A percentile compares a stretch with the other conserved stretches of the same genome.
Evolutionary conservation across 2,888 invertebrate genomes (phyloP).

Genomic region (Fragum sueziense): DNA sequence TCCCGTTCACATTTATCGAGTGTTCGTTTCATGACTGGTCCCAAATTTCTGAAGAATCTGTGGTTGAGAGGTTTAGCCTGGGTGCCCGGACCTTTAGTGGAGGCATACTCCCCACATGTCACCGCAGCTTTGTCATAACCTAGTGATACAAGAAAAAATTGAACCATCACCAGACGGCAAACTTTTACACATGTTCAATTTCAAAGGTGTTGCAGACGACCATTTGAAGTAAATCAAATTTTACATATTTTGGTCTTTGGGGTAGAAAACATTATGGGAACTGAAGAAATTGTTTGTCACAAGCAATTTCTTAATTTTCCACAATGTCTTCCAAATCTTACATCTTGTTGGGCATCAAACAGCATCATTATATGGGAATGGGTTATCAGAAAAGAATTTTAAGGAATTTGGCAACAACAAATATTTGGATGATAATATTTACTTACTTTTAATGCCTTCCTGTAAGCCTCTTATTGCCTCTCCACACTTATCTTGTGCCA

Average conservation of each 20-base stretch:
- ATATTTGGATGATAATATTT: too few species aligned
- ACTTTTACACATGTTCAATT: too few species aligned
- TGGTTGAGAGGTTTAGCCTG: conserved; percentile 86
- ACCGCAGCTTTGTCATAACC: conserved; percentile 84
- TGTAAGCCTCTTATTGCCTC: conserved; percentile 86
- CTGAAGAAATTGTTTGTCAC: too few species aligned
- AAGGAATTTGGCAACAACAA: background rate
- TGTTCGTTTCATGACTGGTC: conserved; percentile 85
- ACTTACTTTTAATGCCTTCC: conserved; percentile 84
- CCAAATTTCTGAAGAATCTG: conserved; percentile 85
- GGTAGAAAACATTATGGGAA: too few species aligned
- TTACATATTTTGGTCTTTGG: too few species aligned
- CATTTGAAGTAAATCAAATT: too few species aligned
- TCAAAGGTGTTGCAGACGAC: too few species aligned
- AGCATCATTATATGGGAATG: too few species aligned
- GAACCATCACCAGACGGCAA: too few species aligned
- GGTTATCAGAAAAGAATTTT: background rate
- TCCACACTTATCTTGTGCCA: conserved; percentile 87
- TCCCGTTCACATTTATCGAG: conserved; percentile 87
- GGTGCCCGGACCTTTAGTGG: conserved; percentile 85
- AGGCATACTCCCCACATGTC: conserved; percentile 85
- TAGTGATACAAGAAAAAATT: conserved; percentile 39
- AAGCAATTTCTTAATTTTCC: too few species aligned
- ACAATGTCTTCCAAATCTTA: too few species aligned
- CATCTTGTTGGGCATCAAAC: too few species aligned